A percentile compares a stretch with the other conserved stretches of the same genome.
Evolutionary conservation across 2,797 vertebrate species (phyloP).

Genomic region (Galagoides demidoff): DNA sequence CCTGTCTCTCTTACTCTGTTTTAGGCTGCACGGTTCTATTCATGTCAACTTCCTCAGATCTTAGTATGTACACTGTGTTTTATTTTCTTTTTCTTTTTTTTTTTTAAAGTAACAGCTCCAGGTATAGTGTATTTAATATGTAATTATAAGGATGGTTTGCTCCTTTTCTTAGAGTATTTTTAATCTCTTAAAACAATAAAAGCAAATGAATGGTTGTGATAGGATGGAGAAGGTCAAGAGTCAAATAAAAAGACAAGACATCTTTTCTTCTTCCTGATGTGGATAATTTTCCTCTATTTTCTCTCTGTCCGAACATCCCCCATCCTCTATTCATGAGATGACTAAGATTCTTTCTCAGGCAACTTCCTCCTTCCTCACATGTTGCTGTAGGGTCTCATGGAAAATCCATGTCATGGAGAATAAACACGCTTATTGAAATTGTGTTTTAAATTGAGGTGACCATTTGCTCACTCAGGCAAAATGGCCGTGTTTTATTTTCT

Average conservation of each 20-base stretch:
- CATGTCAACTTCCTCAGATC: neutral
- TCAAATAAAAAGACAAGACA: neutral
- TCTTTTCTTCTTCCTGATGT: neutral
- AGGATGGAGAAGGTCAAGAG: neutral
- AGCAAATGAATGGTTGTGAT: neutral
- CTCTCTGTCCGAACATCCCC: neutral
- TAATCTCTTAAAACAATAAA: conserved; percentile 3
- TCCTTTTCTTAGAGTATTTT: neutral
- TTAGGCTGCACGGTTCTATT: neutral
- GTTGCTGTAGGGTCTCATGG: too few relatives aligned
- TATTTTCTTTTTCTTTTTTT: too few relatives aligned
- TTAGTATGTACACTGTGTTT: neutral
- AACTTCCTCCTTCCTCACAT: neutral
- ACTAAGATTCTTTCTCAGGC: neutral
- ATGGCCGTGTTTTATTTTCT: too few relatives aligned
- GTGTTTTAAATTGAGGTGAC: too few relatives aligned
- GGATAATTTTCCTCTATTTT: neutral
- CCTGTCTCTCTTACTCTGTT: neutral
- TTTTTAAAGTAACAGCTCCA: neutral
- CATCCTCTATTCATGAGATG: neutral
- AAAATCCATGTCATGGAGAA: too few relatives aligned
- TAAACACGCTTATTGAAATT: too few relatives aligned
- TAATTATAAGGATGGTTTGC: neutral
- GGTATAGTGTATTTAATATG: neutral
- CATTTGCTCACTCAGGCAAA: too few relatives aligned